Base-by-base conservation (phyloP, 2,797 vertebrate genomes). In the Mycteria americana region DNA sequence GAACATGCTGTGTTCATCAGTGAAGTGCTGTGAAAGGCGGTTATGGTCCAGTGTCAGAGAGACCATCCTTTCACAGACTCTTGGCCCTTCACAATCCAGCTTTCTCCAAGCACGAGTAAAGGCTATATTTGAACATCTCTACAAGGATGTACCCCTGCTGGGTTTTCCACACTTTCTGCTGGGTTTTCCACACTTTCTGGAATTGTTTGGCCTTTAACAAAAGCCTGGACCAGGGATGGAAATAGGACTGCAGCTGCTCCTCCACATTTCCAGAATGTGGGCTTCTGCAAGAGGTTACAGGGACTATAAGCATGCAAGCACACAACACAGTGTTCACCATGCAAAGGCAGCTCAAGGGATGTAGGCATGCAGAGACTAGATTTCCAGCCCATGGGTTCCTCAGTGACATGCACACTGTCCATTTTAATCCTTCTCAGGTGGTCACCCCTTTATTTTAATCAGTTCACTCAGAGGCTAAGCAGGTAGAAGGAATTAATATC, bases 401-500 rank as follows among this genome's bases (percentile, higher is more conserved):
- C 45, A 60, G 57, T 33, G 63, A 64, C 11, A 46, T 21, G 13
- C 27, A 37, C 57, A 24, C 8, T 27, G 51, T 31, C 65, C 43
- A 6, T 54, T 25, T 72, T 13, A 84, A 85, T 59, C 77, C 59
- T 17, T 37, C 21, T 10, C 21, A 43, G 5, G 19, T 23, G 19
- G n/a, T 76, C 84, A 68, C 35, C 57, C 43, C 84, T 94, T 79
- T 48, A 35, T 91, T 81, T 59, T 56, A 93, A 67, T 24, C n/a
- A 48, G 33, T 53, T 75, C 30, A 28, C 16, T 8, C 24, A 23
- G 10, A 68, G 74, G 48, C 60, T 46, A 63, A 73, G 68, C 59
- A 89, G 51, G 77, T 59, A 89, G 70, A 37, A 96, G 84, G 89
- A 91, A 93, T 67, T 64, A 10, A 63, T 51, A n/a, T 63, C 50